Base-by-base conservation (phyloP, 2,113 vertebrate species). In the Psophia crepitans region DNA sequence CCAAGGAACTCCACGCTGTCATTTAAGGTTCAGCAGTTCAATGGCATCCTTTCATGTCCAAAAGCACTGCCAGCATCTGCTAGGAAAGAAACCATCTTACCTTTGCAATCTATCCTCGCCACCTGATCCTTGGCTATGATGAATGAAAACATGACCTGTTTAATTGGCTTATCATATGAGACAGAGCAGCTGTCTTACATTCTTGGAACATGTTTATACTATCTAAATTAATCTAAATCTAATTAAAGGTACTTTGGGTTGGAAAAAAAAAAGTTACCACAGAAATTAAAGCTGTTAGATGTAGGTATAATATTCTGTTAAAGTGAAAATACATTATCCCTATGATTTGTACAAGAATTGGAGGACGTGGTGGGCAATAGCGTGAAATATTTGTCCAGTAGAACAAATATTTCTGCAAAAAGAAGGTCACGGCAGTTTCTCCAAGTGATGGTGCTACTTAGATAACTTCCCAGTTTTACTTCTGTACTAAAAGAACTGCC, bases 151-250 rank as follows among this genome's bases (percentile, higher is more conserved):
- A 44, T 5, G 44, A 90, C 35, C 88, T 58, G 37, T 63, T 65
- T 83, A 84, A 70, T 74, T 88, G 5, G 8, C 44, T 96, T 92
- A 95, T 96, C 87, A 21, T 49, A 58, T 33, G 79, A 97, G 81
- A 76, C 48, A 82, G 57, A 93, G 54, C 82, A 91, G 76, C 73
- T 91, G 81, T 30, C 85, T 81, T 66, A 57, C 0, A 2, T 33
- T 83, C 92, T 95, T 91, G 63, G 48, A 76, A 61, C 20, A 48
- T n/a, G 64, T 71, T 92, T 78, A 43, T 71, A 15, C 60, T 82
- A 58, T 49, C 73, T 78, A 81, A 92, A 94, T 92, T 63, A 87
- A 84, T 87, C 60, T 92, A 90, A 92, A 74, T 58, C 68, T 79
- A 93, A 92, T 92, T 92, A 76, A 84, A 84, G 63, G 30, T 46